Evolutionary conservation across 2,113 vertebrate species (phyloP).

Genomic region (Pholis gunnellus): DNA sequence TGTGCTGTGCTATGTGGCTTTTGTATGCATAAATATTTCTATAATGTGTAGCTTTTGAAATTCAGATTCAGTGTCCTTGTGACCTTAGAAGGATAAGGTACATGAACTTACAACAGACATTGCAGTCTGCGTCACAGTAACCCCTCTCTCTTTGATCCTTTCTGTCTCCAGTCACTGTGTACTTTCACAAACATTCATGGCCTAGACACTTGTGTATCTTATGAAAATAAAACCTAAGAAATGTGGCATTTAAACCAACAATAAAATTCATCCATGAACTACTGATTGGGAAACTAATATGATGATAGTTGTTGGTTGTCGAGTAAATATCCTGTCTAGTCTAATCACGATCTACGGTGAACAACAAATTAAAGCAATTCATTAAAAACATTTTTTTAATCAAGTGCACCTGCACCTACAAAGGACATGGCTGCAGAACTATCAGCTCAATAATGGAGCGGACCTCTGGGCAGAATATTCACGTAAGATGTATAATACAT

Average conservation of each 20-base stretch:
- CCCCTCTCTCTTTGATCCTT: neutral
- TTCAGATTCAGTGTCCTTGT: slow-evolving; percentile 2
- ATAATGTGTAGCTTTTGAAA: neutral
- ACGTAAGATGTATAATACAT: neutral
- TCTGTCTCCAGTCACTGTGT: too few relatives aligned
- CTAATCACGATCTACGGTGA: neutral
- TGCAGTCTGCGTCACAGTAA: neutral
- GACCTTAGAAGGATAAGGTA: neutral
- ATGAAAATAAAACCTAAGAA: neutral
- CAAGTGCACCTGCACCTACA: neutral
- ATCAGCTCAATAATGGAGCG: neutral
- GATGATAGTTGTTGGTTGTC: neutral
- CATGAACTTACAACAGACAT: slow-evolving; percentile 10
- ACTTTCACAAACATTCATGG: neutral
- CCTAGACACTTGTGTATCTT: neutral
- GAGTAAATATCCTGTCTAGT: neutral
- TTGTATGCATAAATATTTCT: neutral
- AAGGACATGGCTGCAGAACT: neutral
- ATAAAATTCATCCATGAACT: neutral
- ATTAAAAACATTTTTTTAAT: neutral
- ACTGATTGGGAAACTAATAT: neutral
- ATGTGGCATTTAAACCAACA: too few relatives aligned
- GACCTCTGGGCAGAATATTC: neutral
- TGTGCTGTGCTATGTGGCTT: neutral
- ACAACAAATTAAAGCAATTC: neutral